Percentiles rank a stretch among this genome's conserved stretches.
Evolutionary conservation across 2,888 invertebrate species (phyloP).

Genomic region (Philopedon plagiatum): DNA sequence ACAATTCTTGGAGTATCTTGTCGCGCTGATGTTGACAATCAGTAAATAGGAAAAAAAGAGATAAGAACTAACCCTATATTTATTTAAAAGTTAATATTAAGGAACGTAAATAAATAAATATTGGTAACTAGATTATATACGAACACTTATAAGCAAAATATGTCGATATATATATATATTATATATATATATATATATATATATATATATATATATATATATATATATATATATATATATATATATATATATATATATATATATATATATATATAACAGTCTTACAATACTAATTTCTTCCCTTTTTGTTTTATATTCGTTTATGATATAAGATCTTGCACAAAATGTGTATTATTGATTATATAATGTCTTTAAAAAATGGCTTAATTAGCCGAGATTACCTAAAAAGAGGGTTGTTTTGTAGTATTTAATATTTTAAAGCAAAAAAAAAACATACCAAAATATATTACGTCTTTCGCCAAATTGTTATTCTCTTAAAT

Average conservation of each 20-base stretch:
- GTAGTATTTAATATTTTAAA: too few relatives aligned
- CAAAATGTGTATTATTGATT: background rate
- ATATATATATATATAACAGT: background rate
- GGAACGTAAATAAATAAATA: background rate
- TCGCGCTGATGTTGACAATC: too few relatives aligned
- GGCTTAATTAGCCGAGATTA: background rate
- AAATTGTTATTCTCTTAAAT: too few relatives aligned
- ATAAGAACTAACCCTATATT: too few relatives aligned
- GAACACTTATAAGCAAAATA: conserved; percentile 8
- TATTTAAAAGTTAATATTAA: background rate
- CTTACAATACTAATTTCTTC: conserved; percentile 6
- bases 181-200: background rate
- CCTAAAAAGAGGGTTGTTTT: too few relatives aligned
- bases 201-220: background rate
- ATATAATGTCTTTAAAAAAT: background rate
- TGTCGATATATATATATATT: background rate
- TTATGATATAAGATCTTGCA: background rate
- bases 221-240: background rate
- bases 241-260: background rate
- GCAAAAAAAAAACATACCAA: background rate
- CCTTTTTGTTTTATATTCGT: background rate
- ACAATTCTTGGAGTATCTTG: too few relatives aligned
- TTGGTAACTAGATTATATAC: conserved; percentile 11
- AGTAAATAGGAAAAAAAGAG: too few relatives aligned
- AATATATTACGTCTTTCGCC: too few relatives aligned